phyloP scores from a whole-genome alignment of 1,140 invertebrate genomes.

The Bradysia coprophila region DNA sequence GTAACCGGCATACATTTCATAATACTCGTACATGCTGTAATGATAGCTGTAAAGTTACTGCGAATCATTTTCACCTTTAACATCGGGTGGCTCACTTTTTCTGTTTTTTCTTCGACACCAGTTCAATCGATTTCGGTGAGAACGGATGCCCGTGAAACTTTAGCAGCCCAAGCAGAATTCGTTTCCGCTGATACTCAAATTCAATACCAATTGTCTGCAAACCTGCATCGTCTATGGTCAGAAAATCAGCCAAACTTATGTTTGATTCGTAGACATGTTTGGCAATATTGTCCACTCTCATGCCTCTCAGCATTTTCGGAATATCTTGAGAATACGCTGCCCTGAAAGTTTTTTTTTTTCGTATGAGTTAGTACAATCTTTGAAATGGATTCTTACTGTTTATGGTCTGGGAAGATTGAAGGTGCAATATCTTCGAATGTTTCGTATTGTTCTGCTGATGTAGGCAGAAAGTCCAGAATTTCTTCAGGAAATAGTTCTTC shows the following conservation, averaged over 20 bases:
- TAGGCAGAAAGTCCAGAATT: background rate
- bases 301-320: slow-evolving; percentile 18
- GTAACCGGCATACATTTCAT: background rate
- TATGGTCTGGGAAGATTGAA: background rate
- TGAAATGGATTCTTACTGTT: background rate
- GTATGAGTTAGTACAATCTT: background rate
- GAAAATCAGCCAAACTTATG: slow-evolving; percentile 22
- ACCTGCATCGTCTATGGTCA: slow-evolving; percentile 20
- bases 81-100: too few species aligned
- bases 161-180: slow-evolving; percentile 23
- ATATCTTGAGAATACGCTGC: slow-evolving; percentile 27
- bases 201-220: slow-evolving; percentile 19
- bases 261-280: slow-evolving; percentile 12
- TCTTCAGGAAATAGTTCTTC: slow-evolving; percentile 20
- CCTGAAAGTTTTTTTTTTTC: slow-evolving; percentile 9
- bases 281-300: slow-evolving; percentile 16
- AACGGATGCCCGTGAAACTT: slow-evolving; percentile 8
- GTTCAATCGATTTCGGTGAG: too few species aligned
- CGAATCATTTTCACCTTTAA: too few species aligned
- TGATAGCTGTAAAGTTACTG: too few species aligned
- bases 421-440: background rate
- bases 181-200: slow-evolving; percentile 23
- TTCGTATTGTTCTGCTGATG: background rate
- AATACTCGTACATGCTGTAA: background rate
- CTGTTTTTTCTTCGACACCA: too few species aligned